These are phyloP conservation scores for Rhagologus leucostigma DNA, from an alignment of 2,113 vertebrate species.

Conservation along the genomic window DNA sequence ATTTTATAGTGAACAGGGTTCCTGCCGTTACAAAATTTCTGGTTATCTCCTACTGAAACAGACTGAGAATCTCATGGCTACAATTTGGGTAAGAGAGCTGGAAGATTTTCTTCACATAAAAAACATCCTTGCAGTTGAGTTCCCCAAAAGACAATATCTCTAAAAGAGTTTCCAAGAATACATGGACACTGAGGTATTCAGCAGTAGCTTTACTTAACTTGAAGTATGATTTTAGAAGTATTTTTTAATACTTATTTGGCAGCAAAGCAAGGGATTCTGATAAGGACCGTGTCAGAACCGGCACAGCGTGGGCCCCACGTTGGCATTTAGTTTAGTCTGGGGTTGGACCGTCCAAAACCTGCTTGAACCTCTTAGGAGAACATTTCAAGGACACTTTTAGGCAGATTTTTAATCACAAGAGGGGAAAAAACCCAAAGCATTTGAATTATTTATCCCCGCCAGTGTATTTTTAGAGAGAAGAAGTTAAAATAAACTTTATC, in stretches of 20 bases:
- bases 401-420: slow-evolving; percentile 18
- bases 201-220: not conserved
- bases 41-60: not conserved
- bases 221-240: not conserved
- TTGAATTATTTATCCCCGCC: slow-evolving; percentile 51
- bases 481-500: slow-evolving; percentile 73
- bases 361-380: not conserved
- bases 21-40: not conserved
- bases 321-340: not conserved
- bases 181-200: not conserved
- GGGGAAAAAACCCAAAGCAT: not conserved
- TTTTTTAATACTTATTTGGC: not conserved
- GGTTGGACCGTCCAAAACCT: not conserved
- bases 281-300: not conserved
- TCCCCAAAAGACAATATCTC: not conserved
- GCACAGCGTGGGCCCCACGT: not conserved
- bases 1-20: not conserved
- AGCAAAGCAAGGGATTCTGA: not conserved
- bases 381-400: slow-evolving; percentile 28
- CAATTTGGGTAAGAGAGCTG: not conserved
- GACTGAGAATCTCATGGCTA: not conserved
- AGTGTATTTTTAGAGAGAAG: slow-evolving; percentile 60
- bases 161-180: not conserved
- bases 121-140: not conserved
- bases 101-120: not conserved